Percentiles rank a stretch among this genome's conserved stretches.
Conservation (phyloP, 2,888 invertebrate species). For the Dasypolia templi region DNA sequence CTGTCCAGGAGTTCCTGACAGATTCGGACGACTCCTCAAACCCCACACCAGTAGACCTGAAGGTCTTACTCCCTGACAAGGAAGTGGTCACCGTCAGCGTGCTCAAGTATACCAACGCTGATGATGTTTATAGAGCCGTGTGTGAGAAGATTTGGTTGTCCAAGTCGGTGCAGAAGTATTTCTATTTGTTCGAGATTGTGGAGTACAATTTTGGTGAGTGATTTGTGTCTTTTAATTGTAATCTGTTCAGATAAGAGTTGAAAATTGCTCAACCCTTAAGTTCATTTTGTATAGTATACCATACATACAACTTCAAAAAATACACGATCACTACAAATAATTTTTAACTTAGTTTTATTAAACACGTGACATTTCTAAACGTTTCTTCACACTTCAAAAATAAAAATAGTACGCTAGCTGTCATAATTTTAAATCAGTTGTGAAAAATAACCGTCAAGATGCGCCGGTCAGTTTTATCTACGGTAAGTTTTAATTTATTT, state of each 20-base stretch:
- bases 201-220: slow-evolving; percentile 98
- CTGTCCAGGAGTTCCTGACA: slow-evolving; percentile 99
- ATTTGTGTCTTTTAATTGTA: slow-evolving; percentile 39
- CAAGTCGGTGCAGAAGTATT: slow-evolving; percentile 95
- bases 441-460: too few species aligned
- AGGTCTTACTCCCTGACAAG: slow-evolving; percentile 96
- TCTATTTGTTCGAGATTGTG: slow-evolving; percentile 99
- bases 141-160: slow-evolving; percentile 96
- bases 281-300: too few species aligned
- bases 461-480: too few species aligned
- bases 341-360: too few species aligned
- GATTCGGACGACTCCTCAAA: slow-evolving; percentile 96
- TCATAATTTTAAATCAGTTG: too few species aligned
- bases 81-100: slow-evolving; percentile 97
- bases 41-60: slow-evolving; percentile 94
- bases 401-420: too few species aligned
- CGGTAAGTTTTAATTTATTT: too few species aligned
- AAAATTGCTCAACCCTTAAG: too few species aligned
- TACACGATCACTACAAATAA: too few species aligned
- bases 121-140: slow-evolving; percentile 97
- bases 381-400: too few species aligned
- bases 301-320: too few species aligned
- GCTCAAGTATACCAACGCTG: slow-evolving; percentile 96
- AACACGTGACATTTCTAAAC: too few species aligned
- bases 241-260: background rate